A percentile compares a stretch with the other conserved stretches of the same genome.
These are phyloP conservation scores for Solenodon paradoxus DNA, from an alignment of 2,113 vertebrate species.

Conservation along the genomic window DNA sequence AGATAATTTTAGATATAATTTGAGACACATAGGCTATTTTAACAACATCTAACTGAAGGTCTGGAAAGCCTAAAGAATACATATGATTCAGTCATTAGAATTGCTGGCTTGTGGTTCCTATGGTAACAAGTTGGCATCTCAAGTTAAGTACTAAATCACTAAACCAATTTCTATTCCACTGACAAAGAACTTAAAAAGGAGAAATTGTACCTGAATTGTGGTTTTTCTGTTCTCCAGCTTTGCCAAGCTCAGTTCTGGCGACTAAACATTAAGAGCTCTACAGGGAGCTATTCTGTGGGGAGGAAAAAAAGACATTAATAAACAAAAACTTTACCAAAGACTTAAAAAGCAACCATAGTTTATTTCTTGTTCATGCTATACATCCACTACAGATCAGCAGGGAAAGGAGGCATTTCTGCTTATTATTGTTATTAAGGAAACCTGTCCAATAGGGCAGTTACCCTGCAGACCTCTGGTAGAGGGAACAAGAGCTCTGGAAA, in stretches of 20 bases:
- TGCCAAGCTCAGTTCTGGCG: not conserved
- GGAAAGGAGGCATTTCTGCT: not conserved
- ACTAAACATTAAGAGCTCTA: not conserved
- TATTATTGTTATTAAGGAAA: not conserved
- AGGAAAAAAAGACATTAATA: not conserved
- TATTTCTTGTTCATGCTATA: not conserved
- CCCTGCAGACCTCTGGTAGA: not conserved
- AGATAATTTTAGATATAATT: not conserved
- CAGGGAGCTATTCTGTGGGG: not conserved
- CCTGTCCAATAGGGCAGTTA: not conserved
- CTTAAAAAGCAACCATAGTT: not conserved
- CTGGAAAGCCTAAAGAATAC: not conserved
- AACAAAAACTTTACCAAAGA: not conserved
- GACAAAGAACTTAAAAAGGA: constrained; percentile 16
- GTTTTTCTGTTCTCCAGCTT: not conserved
- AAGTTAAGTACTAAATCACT: constrained; percentile 37
- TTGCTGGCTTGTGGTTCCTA: not conserved
- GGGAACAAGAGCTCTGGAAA: not conserved
- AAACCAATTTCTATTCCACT: constrained; percentile 40
- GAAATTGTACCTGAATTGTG: not conserved
- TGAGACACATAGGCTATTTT: not conserved
- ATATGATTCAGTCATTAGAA: constrained; percentile 17
- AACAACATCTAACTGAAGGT: not conserved
- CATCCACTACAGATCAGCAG: not conserved
- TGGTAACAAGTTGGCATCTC: constrained; percentile 12